Base-by-base conservation (phyloP, 2,888 invertebrate genomes). In the Cynaeus angustus region DNA sequence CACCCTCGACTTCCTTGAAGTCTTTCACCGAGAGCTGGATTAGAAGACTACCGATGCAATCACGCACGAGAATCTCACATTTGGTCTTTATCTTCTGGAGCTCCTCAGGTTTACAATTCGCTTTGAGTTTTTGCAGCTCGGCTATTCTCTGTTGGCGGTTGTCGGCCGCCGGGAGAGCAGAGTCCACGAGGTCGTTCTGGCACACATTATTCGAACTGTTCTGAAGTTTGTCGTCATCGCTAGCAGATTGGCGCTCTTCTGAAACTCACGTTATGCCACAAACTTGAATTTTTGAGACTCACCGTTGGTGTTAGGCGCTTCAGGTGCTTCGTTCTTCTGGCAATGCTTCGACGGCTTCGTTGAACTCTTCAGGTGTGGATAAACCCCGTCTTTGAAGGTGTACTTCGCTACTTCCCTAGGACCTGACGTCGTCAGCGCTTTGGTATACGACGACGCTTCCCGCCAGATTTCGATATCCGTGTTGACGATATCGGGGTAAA, bases 381-480 rank as follows among this genome's bases (percentile, higher is more conserved):
- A 77, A 30, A 77, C 77, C 37, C 80, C 80, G 68, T 80, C 81
- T 72, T 80, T 82, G 28, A 80, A 77, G n/a, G 79, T 80, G 72
- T 85, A 85, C 75, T 83, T 84, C 12, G 83, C 83, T 45, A 85
- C 71, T 66, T 86, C 86, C 73, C 85, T 79, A 30, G 85, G 83
- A 55, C 83, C 82, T 4, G 84, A 79, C 3, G 84, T 83, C 14
- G 88, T 88, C 45, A 91, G 81, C 12, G 91, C 91, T 77, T 89
- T 90, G 66, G 89, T 86, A 75, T 90, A 89, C n/a, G 91, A 89
- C 68, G 92, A 90, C 56, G 90, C 88, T 82, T 94, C 94, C 76
- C 92, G 90, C 94, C 94, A 95, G 71, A 94, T 91, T 87, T 94
- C 94, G 73, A 94, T 90, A 80, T 94, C 94, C 5, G 94, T 94